Evolutionary conservation across 2,797 vertebrate species (phyloP).

Genomic region (Loris lydekkerianus): DNA sequence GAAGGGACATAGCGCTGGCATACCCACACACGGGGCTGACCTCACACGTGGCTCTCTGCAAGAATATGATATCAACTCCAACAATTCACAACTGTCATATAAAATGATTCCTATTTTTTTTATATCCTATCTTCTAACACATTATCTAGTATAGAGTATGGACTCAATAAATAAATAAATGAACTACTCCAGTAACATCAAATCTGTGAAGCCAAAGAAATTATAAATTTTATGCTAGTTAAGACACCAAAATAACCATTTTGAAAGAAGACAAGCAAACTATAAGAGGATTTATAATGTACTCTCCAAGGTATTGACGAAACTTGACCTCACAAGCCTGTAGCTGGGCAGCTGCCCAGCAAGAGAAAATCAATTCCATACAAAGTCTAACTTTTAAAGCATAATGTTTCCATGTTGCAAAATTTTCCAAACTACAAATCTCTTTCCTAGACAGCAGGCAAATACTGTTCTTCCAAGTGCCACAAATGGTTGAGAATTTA

Average conservation of each 20-base stretch:
- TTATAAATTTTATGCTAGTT: slow-evolving; percentile 57
- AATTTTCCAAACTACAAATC: slow-evolving; percentile 77
- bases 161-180: slow-evolving; percentile 42
- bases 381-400: slow-evolving; percentile 35
- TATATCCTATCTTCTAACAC: not conserved
- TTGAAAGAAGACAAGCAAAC: slow-evolving; percentile 67
- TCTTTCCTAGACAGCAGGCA: slow-evolving; percentile 79
- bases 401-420: slow-evolving; percentile 71
- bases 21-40: not conserved
- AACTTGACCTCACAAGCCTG: slow-evolving; percentile 65
- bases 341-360: slow-evolving; percentile 62
- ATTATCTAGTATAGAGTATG: not conserved
- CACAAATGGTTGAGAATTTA: slow-evolving; percentile 50
- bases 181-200: not conserved
- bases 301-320: slow-evolving; percentile 64
- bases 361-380: slow-evolving; percentile 72
- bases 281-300: slow-evolving; percentile 66
- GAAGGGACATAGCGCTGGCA: not conserved
- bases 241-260: slow-evolving; percentile 68
- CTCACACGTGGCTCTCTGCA: not conserved
- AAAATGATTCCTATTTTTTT: slow-evolving; percentile 31
- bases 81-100: not conserved
- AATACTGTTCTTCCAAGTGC: slow-evolving; percentile 66
- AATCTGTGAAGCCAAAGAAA: slow-evolving; percentile 52
- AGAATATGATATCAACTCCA: not conserved